Percentiles rank a stretch among this genome's conserved stretches.
Conservation (phyloP, 2,888 invertebrate genomes). For the Stictocephala bisonia region DNA sequence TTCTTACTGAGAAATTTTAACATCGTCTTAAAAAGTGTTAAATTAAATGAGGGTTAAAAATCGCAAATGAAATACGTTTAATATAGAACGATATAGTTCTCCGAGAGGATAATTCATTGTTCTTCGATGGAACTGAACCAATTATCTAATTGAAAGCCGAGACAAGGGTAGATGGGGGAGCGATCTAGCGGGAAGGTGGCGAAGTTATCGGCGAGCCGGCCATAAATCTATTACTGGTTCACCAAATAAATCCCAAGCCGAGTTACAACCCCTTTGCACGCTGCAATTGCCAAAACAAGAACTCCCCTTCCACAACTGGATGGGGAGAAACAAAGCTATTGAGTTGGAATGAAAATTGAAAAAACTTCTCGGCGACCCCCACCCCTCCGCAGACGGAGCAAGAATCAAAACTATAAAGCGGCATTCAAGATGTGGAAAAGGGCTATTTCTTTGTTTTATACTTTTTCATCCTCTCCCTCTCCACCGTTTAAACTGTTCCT, state of each 20-base stretch:
- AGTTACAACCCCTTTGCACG: conserved; percentile 40
- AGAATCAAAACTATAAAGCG: conserved; percentile 50
- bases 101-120: neutral
- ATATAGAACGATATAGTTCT: neutral
- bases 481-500: conserved; percentile 46
- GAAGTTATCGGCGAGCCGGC: neutral
- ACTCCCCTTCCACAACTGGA: neutral
- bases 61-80: too few relatives aligned
- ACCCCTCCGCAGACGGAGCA: conserved; percentile 27
- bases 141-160: neutral
- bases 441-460: conserved; percentile 51
- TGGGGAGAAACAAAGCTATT: conserved; percentile 32
- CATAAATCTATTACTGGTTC: conserved; percentile 32
- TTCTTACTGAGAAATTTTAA: too few relatives aligned
- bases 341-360: conserved; percentile 49
- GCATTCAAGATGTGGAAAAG: conserved; percentile 46
- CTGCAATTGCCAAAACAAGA: conserved; percentile 48
- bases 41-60: too few relatives aligned
- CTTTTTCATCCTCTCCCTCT: conserved; percentile 45
- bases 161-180: neutral
- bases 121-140: neutral
- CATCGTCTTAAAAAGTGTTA: too few relatives aligned
- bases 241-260: neutral
- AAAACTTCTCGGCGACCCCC: conserved; percentile 28
- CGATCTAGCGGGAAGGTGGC: neutral